These are phyloP conservation scores for Julus scanicus DNA, from an alignment of 2,888 invertebrate species.

Conservation along the genomic window DNA sequence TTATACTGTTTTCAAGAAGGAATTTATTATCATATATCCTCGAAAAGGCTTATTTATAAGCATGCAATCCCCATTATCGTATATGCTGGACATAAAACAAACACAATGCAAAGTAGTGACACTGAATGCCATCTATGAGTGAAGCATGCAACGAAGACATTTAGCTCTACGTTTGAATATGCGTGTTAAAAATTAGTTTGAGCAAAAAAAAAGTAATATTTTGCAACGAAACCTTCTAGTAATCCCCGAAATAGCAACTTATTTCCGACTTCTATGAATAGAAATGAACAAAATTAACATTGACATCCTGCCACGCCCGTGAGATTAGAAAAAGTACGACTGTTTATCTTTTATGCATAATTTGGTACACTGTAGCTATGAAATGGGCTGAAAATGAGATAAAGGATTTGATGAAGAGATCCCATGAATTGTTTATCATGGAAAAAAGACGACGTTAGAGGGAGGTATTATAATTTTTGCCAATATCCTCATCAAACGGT, in stretches of 20 bases:
- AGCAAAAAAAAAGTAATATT: neutral
- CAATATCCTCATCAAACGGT: neutral
- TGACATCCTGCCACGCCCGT: conserved; percentile 24
- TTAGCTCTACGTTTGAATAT: neutral
- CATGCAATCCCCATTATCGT: neutral
- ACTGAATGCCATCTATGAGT: neutral
- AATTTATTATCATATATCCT: conserved; percentile 13
- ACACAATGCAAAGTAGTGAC: too few species aligned
- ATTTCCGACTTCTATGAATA: neutral
- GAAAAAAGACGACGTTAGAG: neutral
- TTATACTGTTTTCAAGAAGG: neutral
- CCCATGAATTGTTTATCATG: neutral
- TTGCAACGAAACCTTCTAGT: neutral
- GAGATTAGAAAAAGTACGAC: conserved; percentile 14
- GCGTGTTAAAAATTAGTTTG: neutral
- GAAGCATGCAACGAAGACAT: neutral
- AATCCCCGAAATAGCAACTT: neutral
- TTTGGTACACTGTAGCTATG: neutral
- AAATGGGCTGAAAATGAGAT: neutral
- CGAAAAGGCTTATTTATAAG: neutral
- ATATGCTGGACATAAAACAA: neutral
- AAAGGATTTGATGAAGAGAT: neutral
- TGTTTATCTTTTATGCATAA: conserved; percentile 34
- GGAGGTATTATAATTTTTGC: neutral
- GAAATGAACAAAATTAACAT: neutral